phyloP scores from a whole-genome alignment of 2,888 invertebrate genomes.

The Eutolmus rufibarbis region DNA sequence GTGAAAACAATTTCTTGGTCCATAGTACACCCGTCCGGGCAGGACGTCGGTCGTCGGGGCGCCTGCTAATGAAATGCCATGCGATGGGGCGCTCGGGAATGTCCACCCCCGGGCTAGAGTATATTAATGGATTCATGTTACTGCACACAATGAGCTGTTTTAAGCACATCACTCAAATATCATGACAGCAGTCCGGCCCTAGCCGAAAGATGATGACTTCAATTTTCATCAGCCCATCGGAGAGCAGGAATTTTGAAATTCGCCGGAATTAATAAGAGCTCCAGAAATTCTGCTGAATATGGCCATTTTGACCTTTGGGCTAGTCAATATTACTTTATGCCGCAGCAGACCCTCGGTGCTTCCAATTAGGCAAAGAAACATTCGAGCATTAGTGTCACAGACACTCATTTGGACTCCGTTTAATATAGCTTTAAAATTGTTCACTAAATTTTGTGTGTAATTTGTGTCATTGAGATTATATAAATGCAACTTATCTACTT shows the following conservation, averaged over 20 bases:
- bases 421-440: background rate
- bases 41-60: background rate
- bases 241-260: background rate
- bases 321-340: background rate
- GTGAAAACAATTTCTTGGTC: conserved; percentile 11
- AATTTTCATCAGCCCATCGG: background rate
- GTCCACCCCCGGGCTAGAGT: background rate
- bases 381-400: background rate
- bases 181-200: background rate
- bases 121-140: background rate
- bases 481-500: too few relatives aligned
- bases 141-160: background rate
- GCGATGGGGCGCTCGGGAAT: background rate
- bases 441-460: background rate
- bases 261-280: background rate
- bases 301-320: background rate
- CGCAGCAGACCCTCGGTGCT: background rate
- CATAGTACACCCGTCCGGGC: background rate
- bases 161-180: background rate
- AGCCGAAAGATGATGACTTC: background rate
- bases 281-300: background rate
- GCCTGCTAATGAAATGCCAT: background rate
- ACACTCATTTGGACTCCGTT: background rate
- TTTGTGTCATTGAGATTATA: too few relatives aligned
- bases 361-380: background rate